A percentile compares a stretch with the other conserved stretches of the same genome.
These are phyloP conservation scores for Cremastinae sp. DNA, from an alignment of 2,888 invertebrate species.

Conservation along the genomic window DNA sequence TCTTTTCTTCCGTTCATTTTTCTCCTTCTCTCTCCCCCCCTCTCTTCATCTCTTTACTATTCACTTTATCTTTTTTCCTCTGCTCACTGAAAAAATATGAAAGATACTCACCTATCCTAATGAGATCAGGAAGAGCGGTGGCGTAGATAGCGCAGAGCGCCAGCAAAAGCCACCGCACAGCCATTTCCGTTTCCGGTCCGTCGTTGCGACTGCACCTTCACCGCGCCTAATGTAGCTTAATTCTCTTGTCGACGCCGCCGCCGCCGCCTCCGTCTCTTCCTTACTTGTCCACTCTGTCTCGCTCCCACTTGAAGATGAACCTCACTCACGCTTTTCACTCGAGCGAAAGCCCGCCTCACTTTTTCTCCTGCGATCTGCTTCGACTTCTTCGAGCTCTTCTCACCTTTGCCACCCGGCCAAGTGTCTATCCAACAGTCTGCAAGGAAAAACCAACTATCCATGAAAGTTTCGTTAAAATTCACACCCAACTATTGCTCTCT, in stretches of 20 bases:
- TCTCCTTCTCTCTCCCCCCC: constrained; percentile 19
- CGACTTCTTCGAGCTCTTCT: constrained; percentile 28
- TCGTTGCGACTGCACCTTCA: constrained; percentile 56
- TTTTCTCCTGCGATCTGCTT: constrained; percentile 39
- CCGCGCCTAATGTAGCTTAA: constrained; percentile 48
- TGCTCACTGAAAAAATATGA: constrained; percentile 50
- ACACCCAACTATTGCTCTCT: constrained; percentile 62
- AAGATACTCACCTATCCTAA: constrained; percentile 81
- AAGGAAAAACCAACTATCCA: constrained; percentile 63
- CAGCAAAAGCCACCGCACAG: constrained; percentile 75
- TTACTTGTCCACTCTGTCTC: too few species aligned
- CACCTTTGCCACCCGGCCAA: constrained; percentile 34
- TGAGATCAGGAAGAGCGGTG: constrained; percentile 81
- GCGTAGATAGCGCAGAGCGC: constrained; percentile 72
- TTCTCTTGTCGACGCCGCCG: constrained; percentile 60
- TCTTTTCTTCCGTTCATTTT: constrained; percentile 19
- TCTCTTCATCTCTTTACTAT: neutral
- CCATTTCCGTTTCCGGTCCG: constrained; percentile 75
- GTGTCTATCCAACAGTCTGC: constrained; percentile 49
- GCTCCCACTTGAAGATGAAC: constrained; percentile 6
- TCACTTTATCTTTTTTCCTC: constrained; percentile 24
- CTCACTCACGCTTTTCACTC: constrained; percentile 3
- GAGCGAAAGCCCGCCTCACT: constrained; percentile 19
- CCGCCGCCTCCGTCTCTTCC: constrained; percentile 30
- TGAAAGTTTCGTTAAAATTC: constrained; percentile 72